Conservation (phyloP, 2,113 vertebrate species). For the Ibidorhyncha struthersii region DNA sequence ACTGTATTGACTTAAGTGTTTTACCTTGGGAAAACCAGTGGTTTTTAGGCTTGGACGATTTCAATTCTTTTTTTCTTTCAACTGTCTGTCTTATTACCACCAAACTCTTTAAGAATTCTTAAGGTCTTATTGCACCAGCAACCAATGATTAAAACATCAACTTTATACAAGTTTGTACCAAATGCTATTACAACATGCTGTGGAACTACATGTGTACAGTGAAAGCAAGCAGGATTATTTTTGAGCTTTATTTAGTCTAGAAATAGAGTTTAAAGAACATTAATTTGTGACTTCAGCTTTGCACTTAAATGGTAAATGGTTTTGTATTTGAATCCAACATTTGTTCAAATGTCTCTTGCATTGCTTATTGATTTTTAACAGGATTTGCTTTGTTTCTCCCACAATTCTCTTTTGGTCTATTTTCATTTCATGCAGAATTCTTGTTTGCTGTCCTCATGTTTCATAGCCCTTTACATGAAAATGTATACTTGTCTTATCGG, state of each 20-base stretch:
- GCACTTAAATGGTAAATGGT: slow-evolving; percentile 15
- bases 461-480: not conserved
- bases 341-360: slow-evolving; percentile 24
- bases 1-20: not conserved
- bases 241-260: slow-evolving; percentile 48
- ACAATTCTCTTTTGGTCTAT: not conserved
- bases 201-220: slow-evolving; percentile 37
- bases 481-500: not conserved
- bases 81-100: not conserved
- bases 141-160: slow-evolving; percentile 19
- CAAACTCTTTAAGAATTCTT: slow-evolving; percentile 8
- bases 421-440: slow-evolving; percentile 12
- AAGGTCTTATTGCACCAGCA: slow-evolving; percentile 67
- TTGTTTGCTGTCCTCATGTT: not conserved
- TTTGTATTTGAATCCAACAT: slow-evolving; percentile 35
- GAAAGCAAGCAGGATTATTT: slow-evolving; percentile 34
- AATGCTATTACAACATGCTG: slow-evolving; percentile 23
- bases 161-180: slow-evolving; percentile 64
- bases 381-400: not conserved
- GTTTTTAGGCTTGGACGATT: not conserved
- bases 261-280: slow-evolving; percentile 37
- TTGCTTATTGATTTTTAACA: not conserved
- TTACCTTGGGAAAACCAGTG: not conserved
- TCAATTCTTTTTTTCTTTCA: not conserved
- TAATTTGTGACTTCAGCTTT: slow-evolving; percentile 31